Percentiles rank a stretch among this genome's conserved stretches.
Evolutionary conservation across 1,140 invertebrate genomes (phyloP).

Genomic region (Drosophila erecta): DNA sequence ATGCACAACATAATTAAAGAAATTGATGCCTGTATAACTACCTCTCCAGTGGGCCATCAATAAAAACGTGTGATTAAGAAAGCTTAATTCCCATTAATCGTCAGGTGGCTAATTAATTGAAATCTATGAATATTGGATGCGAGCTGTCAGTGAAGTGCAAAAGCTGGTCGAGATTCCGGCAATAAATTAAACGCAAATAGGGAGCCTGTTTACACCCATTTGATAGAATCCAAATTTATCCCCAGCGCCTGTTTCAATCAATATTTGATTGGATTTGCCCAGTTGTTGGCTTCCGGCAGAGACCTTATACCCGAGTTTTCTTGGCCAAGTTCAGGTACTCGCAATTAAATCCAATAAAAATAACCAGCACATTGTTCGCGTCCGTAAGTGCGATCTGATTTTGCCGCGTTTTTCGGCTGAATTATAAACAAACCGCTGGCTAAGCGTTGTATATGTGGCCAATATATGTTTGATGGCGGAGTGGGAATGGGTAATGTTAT

Average conservation of each 20-base stretch:
- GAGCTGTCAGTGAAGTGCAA: constrained; percentile 13
- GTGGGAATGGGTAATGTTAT: constrained; percentile 46
- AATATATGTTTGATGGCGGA: background rate
- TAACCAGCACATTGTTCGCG: constrained; percentile 56
- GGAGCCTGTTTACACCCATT: background rate
- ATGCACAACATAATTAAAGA: background rate
- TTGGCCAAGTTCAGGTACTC: constrained; percentile 57
- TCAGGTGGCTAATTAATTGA: constrained; percentile 35
- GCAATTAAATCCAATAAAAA: constrained; percentile 65
- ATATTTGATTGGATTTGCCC: constrained; percentile 10
- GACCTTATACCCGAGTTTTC: constrained; percentile 11
- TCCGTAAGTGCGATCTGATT: constrained; percentile 43
- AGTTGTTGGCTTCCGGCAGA: background rate
- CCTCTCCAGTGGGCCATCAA: background rate
- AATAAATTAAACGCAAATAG: constrained; percentile 22
- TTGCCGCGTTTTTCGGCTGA: constrained; percentile 11
- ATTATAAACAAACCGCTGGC: constrained; percentile 44
- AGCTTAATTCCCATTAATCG: constrained; percentile 38
- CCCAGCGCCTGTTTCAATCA: background rate
- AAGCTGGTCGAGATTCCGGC: constrained; percentile 1
- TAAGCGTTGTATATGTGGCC: constrained; percentile 8
- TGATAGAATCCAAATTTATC: constrained; percentile 1
- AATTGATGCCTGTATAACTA: background rate
- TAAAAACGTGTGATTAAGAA: constrained; percentile 22
- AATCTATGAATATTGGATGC: constrained; percentile 26